Base-by-base conservation (phyloP, 2,888 invertebrate genomes). In the Lydus trimaculatus region DNA sequence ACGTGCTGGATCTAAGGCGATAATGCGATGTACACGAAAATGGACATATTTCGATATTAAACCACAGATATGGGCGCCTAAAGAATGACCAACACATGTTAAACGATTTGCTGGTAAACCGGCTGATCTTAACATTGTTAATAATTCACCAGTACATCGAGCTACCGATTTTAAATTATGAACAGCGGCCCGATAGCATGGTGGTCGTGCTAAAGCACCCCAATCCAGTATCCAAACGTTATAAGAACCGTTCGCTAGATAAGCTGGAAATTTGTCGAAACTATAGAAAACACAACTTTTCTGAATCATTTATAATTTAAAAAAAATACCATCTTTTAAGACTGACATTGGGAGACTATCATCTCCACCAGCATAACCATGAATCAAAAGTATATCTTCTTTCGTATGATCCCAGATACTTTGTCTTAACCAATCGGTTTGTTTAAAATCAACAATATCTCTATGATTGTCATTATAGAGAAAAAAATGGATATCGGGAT, bases 291-390 rank as follows among this genome's bases (percentile, higher is more conserved):
- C 31, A 31, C 28, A 31, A 25, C 1, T 52, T 17, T 48, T 48
- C 20, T 15, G 11, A 58, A 6, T 1, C 15, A 9, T 11, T 20
- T 20, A 15, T 33, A 1, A 1, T 15, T 58, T 28, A 25, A n/a
- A 23, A 11, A 60, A 58, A 83, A 84, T 80, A 91, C 92, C 92
- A 82, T 94, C 93, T 78, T 92, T 87, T 0, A 94, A 86, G 1
- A 94, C 92, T 4, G 88, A 87, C 78, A 92, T 92, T 0, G 94
- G 94, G 56, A 93, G 82, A 0, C 90, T 89, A 75, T 92, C 91
- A 76, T 92, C 92, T 0, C 92, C 92, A 0, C 94, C 93, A 0
- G 93, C 93, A 81, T 94, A 94, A 1, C 94, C 94, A 78, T 94
- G 94, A 31, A 94, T 86, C 25, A 94, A 82, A 63, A 94, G 83